Conservation (phyloP, 2,797 vertebrate species). For the Poeciliopsis presidionis region DNA sequence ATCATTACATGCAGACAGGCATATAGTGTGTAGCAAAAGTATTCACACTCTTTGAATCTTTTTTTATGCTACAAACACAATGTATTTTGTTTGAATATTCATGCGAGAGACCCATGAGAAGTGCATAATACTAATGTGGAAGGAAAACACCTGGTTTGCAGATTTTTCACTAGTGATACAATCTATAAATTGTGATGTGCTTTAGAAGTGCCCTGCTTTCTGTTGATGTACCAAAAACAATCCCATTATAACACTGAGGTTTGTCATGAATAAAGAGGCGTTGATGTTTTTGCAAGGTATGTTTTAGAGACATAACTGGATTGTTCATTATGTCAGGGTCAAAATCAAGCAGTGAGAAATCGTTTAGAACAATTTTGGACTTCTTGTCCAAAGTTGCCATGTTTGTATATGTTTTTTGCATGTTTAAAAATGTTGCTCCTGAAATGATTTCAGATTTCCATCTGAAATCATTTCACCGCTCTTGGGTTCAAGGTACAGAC, state of each 20-base stretch:
- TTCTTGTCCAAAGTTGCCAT: conserved; percentile 36
- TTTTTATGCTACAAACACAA: background rate
- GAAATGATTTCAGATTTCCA: too few relatives aligned
- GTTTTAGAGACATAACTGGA: background rate
- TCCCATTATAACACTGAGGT: background rate
- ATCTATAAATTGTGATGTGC: background rate
- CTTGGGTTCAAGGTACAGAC: conserved; percentile 32
- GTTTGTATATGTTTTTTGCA: conserved; percentile 24
- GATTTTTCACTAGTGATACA: background rate
- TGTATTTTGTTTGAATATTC: background rate
- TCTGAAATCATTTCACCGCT: conserved; percentile 23
- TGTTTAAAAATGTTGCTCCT: conserved; percentile 10
- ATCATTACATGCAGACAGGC: background rate
- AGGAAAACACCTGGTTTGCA: background rate
- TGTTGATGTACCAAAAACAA: background rate
- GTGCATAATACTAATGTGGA: background rate
- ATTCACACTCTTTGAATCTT: background rate
- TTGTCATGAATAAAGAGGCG: background rate
- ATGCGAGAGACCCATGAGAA: background rate
- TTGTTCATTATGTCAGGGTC: conserved; percentile 43
- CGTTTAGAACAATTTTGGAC: conserved; percentile 51
- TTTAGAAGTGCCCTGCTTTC: background rate
- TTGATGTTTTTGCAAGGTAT: background rate
- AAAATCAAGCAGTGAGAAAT: conserved; percentile 48
- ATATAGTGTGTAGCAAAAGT: background rate